Evolutionary conservation across 2,797 vertebrate genomes (phyloP), one percentile per base, ranked within the genome.

Genomic region (Muscicapa comitata): DNA sequence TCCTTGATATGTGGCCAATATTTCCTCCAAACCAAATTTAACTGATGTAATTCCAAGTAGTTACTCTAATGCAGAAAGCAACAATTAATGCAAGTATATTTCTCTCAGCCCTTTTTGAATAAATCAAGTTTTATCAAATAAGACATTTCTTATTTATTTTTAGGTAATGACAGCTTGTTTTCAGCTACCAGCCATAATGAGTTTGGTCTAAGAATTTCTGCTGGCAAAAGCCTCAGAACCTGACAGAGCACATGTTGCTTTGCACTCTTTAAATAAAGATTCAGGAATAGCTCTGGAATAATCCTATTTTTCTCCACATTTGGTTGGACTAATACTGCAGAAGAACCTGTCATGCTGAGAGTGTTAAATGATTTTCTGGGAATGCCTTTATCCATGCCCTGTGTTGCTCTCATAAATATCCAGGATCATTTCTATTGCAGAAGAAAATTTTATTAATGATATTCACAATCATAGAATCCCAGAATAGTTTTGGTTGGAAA

Each of bases 81-180:
- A 84, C 70, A 86, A 76, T 74, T 75, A 93, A 92, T 73, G 45
- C 65, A 68, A 81, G 20, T 76, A 73, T 93, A 71, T 91, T 95
- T 83, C 47, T 89, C 89, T 90, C 80, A 54, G 42, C 73, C 58
- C 70, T 58, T 81, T 94, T 93, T 61, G 50, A 95, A 93, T 96
- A 91, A 96, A 96, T 73, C 70, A 67, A 76, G 25, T 87, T 91
- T 90, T 88, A 81, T 88, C 58, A 91, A 93, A 88, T 65, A 70
- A 84, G 91, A n/a, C 33, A 70, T 84, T 93, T 83, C 75, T 92
- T 74, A 68, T 20, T 94, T 76, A 40, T 86, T 96, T 86, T 91
- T 86, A 88, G 78, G 45, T 10, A 79, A 55, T 1, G 0, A 77
- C 58, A 92, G 53, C 61, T 90, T 83, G 68, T 29, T 86, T 92